A percentile compares a stretch with the other conserved stretches of the same genome.
phyloP scores from a whole-genome alignment of 2,113 vertebrate genomes.

The Sylvia atricapilla region DNA sequence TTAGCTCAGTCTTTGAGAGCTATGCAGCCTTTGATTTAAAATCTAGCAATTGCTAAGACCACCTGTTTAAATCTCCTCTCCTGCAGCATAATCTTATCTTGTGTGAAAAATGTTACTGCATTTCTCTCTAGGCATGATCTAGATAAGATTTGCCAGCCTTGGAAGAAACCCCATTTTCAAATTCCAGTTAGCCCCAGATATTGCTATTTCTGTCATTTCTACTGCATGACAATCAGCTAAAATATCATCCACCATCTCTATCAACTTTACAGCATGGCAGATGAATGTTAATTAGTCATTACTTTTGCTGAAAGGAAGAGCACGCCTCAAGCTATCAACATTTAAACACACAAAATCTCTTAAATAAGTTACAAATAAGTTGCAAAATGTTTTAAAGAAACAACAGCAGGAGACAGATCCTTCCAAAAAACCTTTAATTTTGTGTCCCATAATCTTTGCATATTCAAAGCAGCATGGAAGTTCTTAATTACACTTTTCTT shows the following conservation, averaged over 20 bases:
- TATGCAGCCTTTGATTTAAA: not conserved
- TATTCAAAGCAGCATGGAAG: not conserved
- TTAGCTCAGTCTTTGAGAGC: not conserved
- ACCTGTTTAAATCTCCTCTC: constrained; percentile 1
- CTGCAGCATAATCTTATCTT: constrained; percentile 20
- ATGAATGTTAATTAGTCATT: constrained; percentile 29
- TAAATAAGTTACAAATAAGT: not conserved
- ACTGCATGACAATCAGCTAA: constrained; percentile 30
- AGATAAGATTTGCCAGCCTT: constrained; percentile 21
- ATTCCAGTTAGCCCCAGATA: constrained; percentile 10
- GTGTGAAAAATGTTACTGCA: constrained; percentile 1
- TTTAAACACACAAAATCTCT: not conserved
- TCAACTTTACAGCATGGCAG: constrained; percentile 15
- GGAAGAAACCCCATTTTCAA: constrained; percentile 15
- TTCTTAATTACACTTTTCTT: not conserved
- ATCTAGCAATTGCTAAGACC: not conserved
- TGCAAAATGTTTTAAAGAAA: not conserved
- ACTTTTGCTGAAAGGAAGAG: not conserved
- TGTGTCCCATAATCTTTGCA: not conserved
- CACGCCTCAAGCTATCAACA: not conserved
- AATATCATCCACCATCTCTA: constrained; percentile 44
- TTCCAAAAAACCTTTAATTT: not conserved
- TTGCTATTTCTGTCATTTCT: constrained; percentile 29
- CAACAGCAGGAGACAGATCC: not conserved
- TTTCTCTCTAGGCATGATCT: not conserved